Conservation (phyloP, 2,113 vertebrate species). For the Silurus meridionalis region DNA sequence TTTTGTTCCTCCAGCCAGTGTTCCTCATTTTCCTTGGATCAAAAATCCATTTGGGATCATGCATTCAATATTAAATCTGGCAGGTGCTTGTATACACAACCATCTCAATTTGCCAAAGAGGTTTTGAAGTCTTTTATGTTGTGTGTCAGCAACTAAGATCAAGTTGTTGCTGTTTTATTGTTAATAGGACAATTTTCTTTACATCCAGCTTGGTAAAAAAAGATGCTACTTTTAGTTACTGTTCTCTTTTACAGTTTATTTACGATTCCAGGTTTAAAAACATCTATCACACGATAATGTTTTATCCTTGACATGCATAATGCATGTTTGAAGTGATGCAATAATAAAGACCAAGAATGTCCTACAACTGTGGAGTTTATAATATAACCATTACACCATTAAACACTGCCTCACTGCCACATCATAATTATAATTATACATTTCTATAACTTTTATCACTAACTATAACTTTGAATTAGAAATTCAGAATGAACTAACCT, state of each 20-base stretch:
- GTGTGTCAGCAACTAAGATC: conserved; percentile 69
- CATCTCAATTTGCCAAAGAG: conserved; percentile 78
- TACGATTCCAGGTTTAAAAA: background rate
- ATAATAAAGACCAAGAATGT: too few relatives aligned
- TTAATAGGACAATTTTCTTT: conserved; percentile 46
- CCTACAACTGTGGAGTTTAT: too few relatives aligned
- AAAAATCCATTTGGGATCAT: conserved; percentile 79
- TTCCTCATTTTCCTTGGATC: conserved; percentile 80
- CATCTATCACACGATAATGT: too few relatives aligned
- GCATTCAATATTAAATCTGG: conserved; percentile 82
- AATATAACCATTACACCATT: too few relatives aligned
- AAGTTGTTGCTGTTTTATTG: conserved; percentile 67
- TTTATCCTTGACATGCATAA: too few relatives aligned
- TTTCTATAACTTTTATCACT: too few relatives aligned
- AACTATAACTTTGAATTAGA: too few relatives aligned
- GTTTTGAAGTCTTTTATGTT: conserved; percentile 78
- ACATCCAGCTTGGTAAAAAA: conserved; percentile 3
- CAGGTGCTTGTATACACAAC: conserved; percentile 81
- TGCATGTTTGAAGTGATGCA: too few relatives aligned
- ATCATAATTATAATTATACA: too few relatives aligned
- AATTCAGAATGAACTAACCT: too few relatives aligned
- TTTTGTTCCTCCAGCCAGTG: conserved; percentile 73
- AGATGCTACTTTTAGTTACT: background rate
- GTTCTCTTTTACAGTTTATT: conserved; percentile 5
- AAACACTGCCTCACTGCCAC: too few relatives aligned